Evolutionary conservation across 1,140 invertebrate species (phyloP).

Genomic region (Teleogryllus occipitalis): DNA sequence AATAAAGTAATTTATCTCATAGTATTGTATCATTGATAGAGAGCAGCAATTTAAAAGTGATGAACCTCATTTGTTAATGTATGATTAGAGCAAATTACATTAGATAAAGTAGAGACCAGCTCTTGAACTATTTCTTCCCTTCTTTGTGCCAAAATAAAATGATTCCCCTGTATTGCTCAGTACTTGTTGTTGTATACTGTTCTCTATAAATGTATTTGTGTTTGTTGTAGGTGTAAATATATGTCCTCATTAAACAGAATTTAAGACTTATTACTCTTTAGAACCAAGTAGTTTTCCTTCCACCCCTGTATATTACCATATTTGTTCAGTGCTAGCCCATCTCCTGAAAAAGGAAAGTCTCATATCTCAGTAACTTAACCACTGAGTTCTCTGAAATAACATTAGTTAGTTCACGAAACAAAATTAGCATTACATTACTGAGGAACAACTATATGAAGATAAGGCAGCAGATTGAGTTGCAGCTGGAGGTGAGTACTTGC

Average conservation of each 20-base stretch:
- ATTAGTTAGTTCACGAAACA: not conserved
- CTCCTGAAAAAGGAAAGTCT: not conserved
- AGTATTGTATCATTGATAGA: not conserved
- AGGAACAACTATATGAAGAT: not conserved
- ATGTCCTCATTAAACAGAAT: not conserved
- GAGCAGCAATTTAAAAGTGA: not conserved
- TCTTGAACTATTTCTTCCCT: not conserved
- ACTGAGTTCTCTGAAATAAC: not conserved
- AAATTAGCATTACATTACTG: not conserved
- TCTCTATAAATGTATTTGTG: not conserved
- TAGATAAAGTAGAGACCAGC: not conserved
- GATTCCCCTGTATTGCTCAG: not conserved
- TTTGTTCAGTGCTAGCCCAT: not conserved
- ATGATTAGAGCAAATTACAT: not conserved
- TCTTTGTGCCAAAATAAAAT: not conserved
- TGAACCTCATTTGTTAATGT: not conserved
- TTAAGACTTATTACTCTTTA: not conserved
- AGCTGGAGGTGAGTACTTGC: not conserved
- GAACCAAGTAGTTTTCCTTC: not conserved
- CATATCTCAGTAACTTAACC: not conserved
- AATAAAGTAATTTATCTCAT: not conserved
- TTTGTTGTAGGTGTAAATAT: not conserved
- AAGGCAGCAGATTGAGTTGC: not conserved
- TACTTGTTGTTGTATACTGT: not conserved
- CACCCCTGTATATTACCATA: not conserved